Conservation (phyloP, 1,140 invertebrate species). For the Ectropis grisescens region DNA sequence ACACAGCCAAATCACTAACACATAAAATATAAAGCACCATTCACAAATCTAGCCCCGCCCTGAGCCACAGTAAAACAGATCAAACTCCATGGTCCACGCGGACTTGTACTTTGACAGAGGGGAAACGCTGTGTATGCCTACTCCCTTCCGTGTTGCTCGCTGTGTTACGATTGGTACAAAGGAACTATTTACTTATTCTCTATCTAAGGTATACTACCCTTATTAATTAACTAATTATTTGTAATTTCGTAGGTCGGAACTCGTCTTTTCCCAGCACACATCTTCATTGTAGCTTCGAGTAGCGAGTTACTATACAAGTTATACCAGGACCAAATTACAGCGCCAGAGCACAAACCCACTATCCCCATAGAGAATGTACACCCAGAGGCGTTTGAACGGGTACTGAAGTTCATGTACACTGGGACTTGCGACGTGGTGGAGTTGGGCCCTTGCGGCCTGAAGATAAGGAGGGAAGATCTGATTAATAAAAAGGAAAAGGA, state of each 20-base stretch:
- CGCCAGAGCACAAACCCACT: slow-evolving; percentile 26
- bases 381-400: slow-evolving; percentile 75
- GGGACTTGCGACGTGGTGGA: slow-evolving; percentile 74
- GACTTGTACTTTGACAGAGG: too few relatives aligned
- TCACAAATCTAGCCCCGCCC: too few relatives aligned
- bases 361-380: slow-evolving; percentile 67
- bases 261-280: slow-evolving; percentile 74
- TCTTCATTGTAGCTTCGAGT: slow-evolving; percentile 77
- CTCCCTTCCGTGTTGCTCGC: too few relatives aligned
- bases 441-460: slow-evolving; percentile 58
- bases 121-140: too few relatives aligned
- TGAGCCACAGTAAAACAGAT: too few relatives aligned
- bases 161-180: too few relatives aligned
- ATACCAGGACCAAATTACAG: slow-evolving; percentile 32
- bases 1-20: too few relatives aligned
- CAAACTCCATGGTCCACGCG: too few relatives aligned
- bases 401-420: slow-evolving; percentile 78
- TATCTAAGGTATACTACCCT: too few relatives aligned
- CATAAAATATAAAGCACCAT: too few relatives aligned
- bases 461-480: slow-evolving; percentile 52
- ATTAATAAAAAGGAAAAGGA: slow-evolving; percentile 30
- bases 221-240: too few relatives aligned
- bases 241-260: slow-evolving; percentile 67
- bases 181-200: too few relatives aligned
- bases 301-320: slow-evolving; percentile 65